These are phyloP conservation scores for Erynnis tages DNA, from an alignment of 2,888 invertebrate species.

Conservation along the genomic window DNA sequence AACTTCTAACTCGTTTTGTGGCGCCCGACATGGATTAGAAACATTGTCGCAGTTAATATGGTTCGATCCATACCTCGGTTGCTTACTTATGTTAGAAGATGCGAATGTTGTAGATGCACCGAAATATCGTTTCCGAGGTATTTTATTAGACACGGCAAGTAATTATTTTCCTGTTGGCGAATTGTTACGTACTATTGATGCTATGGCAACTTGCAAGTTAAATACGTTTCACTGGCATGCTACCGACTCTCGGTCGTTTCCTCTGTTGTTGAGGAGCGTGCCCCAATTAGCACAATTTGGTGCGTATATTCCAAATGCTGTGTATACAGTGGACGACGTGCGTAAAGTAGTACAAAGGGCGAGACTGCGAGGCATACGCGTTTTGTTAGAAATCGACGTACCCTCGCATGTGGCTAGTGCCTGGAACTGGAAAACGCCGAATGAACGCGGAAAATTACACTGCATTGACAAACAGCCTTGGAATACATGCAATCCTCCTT, in stretches of 20 bases:
- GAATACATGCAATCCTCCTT: slow-evolving; percentile 89
- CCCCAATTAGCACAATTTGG: slow-evolving; percentile 89
- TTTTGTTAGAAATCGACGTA: slow-evolving; percentile 92
- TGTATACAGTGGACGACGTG: slow-evolving; percentile 86
- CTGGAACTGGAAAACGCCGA: slow-evolving; percentile 86
- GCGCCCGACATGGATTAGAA: slow-evolving; percentile 88
- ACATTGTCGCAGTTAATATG: slow-evolving; percentile 89
- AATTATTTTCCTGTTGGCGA: slow-evolving; percentile 89
- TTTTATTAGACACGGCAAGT: slow-evolving; percentile 93
- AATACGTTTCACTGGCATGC: slow-evolving; percentile 96
- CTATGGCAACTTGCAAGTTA: slow-evolving; percentile 93
- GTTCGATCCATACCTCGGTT: slow-evolving; percentile 83
- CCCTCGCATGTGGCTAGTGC: slow-evolving; percentile 92
- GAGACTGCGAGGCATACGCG: slow-evolving; percentile 89
- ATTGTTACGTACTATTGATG: slow-evolving; percentile 87
- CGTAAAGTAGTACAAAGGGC: slow-evolving; percentile 88
- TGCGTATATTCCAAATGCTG: slow-evolving; percentile 88
- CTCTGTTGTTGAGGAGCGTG: slow-evolving; percentile 87
- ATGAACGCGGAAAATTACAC: not conserved
- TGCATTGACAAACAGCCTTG: slow-evolving; percentile 60
- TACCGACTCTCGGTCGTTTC: slow-evolving; percentile 94
- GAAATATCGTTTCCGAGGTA: slow-evolving; percentile 87
- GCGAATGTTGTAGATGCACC: slow-evolving; percentile 88
- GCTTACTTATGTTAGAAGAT: slow-evolving; percentile 83
- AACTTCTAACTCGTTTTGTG: slow-evolving; percentile 85